Evolutionary conservation across 2,797 vertebrate species (phyloP).

Genomic region (Lepus townsendii): DNA sequence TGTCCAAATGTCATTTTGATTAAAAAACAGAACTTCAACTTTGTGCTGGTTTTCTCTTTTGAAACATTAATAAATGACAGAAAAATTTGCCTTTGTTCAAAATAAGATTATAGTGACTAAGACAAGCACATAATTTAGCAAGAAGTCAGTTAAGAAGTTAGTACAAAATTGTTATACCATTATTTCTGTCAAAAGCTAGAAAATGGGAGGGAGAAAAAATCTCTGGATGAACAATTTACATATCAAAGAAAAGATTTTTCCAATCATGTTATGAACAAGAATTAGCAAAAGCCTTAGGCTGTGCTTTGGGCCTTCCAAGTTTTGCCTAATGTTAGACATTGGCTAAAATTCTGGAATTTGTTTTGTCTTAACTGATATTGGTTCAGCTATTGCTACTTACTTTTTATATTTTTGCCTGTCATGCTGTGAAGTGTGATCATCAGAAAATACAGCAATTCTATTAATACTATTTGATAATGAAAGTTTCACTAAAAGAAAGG

Average conservation of each 20-base stretch:
- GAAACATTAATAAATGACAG: conserved; percentile 70
- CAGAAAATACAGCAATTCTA: neutral
- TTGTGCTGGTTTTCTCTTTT: neutral
- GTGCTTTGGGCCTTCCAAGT: neutral
- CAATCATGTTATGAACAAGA: conserved; percentile 69
- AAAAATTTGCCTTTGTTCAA: conserved; percentile 65
- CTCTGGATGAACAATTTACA: conserved; percentile 73
- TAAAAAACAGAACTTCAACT: conserved; percentile 51
- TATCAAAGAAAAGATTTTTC: conserved; percentile 67
- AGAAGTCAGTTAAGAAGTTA: conserved; percentile 83
- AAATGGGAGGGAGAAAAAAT: neutral
- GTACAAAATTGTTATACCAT: conserved; percentile 75
- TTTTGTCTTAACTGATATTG: neutral
- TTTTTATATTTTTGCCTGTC: conserved; percentile 40
- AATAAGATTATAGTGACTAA: conserved; percentile 65
- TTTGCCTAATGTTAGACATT: neutral
- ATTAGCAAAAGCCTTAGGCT: conserved; percentile 27
- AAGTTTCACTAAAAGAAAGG: conserved; percentile 48
- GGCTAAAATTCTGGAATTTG: neutral
- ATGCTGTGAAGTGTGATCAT: neutral
- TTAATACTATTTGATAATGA: conserved; percentile 61
- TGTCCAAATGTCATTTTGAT: conserved; percentile 47
- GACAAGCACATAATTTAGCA: conserved; percentile 76
- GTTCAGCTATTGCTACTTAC: neutral
- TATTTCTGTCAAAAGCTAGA: conserved; percentile 45